Evolutionary conservation across 2,113 vertebrate species (phyloP).

Genomic region (Indicator indicator): DNA sequence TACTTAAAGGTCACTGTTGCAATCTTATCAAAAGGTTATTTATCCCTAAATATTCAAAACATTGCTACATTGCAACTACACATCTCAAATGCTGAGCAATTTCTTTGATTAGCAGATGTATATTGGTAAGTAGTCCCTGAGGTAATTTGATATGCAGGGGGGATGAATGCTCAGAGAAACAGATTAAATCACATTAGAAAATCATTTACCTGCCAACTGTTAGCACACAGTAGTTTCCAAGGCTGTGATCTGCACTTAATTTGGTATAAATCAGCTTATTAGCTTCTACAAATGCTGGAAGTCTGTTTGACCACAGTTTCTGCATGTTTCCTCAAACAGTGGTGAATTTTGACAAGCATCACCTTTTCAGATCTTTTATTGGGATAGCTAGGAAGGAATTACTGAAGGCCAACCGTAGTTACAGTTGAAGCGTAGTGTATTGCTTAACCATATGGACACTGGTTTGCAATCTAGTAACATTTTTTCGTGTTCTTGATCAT

Average conservation of each 20-base stretch:
- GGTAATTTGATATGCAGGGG: not conserved
- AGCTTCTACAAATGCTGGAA: not conserved
- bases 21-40: not conserved
- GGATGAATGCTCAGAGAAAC: not conserved
- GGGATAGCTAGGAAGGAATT: not conserved
- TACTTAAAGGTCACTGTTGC: not conserved
- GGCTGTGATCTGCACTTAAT: not conserved
- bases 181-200: not conserved
- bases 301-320: not conserved
- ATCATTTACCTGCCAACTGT: not conserved
- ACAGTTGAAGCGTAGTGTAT: not conserved
- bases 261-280: not conserved
- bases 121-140: not conserved
- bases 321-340: not conserved
- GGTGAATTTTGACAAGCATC: not conserved
- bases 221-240: not conserved
- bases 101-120: not conserved
- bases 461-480: not conserved
- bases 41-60: not conserved
- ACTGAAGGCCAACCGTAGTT: not conserved
- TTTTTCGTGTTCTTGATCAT: not conserved
- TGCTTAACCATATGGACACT: not conserved
- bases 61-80: not conserved
- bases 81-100: not conserved
- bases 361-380: not conserved